Evolutionary conservation across 2,113 vertebrate genomes (phyloP).

Genomic region (human (Homo sapiens)): DNA sequence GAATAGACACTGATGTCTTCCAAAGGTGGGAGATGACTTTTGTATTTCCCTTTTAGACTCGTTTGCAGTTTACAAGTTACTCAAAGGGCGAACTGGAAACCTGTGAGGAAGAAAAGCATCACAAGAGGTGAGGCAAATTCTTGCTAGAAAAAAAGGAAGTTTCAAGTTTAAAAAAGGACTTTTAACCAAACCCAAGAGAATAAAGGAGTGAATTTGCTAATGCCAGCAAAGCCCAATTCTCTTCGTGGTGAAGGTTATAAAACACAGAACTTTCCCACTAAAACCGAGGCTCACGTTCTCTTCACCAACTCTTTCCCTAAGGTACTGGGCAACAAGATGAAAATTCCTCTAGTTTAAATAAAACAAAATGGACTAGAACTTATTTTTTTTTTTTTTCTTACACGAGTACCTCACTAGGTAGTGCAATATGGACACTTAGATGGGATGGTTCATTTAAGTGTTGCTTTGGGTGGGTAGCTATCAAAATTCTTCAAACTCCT

Average conservation of each 20-base stretch:
- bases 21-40: neutral
- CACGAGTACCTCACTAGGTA: neutral
- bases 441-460: neutral
- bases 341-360: neutral
- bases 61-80: neutral
- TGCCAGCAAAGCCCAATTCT: neutral
- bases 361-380: neutral
- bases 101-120: neutral
- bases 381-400: neutral
- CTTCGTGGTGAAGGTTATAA: neutral
- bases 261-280: neutral
- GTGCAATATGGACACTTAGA: neutral
- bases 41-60: neutral
- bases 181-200: neutral
- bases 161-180: neutral
- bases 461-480: neutral
- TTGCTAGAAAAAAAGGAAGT: neutral
- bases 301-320: neutral
- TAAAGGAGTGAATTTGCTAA: neutral
- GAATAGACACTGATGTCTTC: neutral
- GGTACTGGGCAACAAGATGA: neutral
- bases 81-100: neutral
- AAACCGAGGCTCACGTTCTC: neutral
- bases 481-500: neutral
- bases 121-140: neutral